A percentile compares a stretch with the other conserved stretches of the same genome.
Evolutionary conservation across 2,113 vertebrate species (phyloP).

Genomic region (Crotalus horridus): DNA sequence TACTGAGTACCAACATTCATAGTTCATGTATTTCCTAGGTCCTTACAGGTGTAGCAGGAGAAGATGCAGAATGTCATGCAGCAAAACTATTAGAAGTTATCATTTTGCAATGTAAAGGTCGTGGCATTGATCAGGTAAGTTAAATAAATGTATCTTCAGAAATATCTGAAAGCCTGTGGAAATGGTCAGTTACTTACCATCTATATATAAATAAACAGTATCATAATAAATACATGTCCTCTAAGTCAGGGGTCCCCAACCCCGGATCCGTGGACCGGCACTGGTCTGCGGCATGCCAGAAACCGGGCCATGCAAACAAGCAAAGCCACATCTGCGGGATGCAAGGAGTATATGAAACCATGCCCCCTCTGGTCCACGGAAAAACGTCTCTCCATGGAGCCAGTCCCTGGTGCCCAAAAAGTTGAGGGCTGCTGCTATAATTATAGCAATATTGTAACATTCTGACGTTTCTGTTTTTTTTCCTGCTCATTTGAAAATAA

Average conservation of each 20-base stretch:
- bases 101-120: conserved; percentile 97
- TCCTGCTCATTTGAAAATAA: background rate
- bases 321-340: too few relatives aligned
- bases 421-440: background rate
- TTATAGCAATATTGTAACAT: background rate
- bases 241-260: too few relatives aligned
- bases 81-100: conserved; percentile 95
- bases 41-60: conserved; percentile 95
- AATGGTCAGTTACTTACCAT: background rate
- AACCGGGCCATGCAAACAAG: too few relatives aligned
- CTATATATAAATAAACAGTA: background rate
- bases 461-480: background rate
- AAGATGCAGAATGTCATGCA: conserved; percentile 97
- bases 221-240: background rate
- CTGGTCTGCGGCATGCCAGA: too few relatives aligned
- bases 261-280: too few relatives aligned
- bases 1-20: background rate
- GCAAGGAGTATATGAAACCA: too few relatives aligned
- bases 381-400: too few relatives aligned
- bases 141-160: conserved; percentile 1
- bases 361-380: too few relatives aligned
- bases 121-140: conserved; percentile 95
- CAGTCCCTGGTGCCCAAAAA: too few relatives aligned
- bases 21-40: conserved; percentile 71
- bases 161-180: background rate